Percentiles rank a stretch among this genome's conserved stretches.
Evolutionary conservation across 2,113 vertebrate genomes (phyloP).

Genomic region (Megaleporinus macrocephalus): DNA sequence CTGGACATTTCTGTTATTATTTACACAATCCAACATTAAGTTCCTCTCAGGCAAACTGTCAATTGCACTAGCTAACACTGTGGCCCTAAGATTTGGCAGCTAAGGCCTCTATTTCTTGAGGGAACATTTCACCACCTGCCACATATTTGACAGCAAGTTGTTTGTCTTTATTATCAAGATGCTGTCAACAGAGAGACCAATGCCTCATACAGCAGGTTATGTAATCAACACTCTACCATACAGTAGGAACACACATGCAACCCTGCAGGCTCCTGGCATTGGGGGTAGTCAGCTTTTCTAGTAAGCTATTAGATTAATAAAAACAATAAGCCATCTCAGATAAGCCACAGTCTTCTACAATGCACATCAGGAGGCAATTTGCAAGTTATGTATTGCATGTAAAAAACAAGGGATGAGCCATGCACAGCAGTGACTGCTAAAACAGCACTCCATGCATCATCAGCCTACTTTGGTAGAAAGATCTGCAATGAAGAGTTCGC

Average conservation of each 20-base stretch:
- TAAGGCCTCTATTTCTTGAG: not conserved
- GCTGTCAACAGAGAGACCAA: not conserved
- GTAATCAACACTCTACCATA: not conserved
- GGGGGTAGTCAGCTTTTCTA: not conserved
- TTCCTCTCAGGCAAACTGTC: not conserved
- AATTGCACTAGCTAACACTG: not conserved
- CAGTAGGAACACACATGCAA: not conserved
- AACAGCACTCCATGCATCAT: not conserved
- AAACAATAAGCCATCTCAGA: not conserved
- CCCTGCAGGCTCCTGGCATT: not conserved
- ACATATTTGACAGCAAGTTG: constrained; percentile 12
- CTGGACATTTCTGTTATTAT: too few relatives aligned
- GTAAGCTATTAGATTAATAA: not conserved
- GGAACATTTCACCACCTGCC: constrained; percentile 17
- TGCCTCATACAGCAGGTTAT: not conserved
- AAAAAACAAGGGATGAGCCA: not conserved
- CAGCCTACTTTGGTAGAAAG: not conserved
- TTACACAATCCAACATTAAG: not conserved
- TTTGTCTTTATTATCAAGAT: constrained; percentile 27
- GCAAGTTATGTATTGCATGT: not conserved
- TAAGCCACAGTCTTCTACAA: not conserved
- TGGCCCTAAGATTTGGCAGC: not conserved
- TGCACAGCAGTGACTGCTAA: not conserved
- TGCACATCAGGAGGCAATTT: not conserved
- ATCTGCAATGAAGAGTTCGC: not conserved